Conservation (phyloP, 2,888 invertebrate species). For the Homarus gammarus region DNA sequence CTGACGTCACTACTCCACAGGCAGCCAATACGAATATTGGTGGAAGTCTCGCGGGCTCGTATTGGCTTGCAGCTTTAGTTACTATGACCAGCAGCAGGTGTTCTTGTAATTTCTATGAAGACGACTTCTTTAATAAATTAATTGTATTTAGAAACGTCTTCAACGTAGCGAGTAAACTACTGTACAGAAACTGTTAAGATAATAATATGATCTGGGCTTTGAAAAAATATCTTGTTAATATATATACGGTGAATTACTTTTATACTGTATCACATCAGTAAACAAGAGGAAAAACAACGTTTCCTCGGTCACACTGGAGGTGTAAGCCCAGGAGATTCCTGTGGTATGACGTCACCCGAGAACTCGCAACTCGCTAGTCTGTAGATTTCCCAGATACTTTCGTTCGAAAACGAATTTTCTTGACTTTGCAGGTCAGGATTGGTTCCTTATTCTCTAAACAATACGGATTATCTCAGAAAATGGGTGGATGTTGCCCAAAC, state of each 20-base stretch:
- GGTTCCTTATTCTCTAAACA: not conserved
- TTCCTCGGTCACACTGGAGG: not conserved
- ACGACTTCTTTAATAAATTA: not conserved
- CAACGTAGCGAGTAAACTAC: too few species aligned
- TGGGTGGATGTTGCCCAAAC: not conserved
- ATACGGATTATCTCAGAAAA: not conserved
- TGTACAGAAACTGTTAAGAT: too few species aligned
- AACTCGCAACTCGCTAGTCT: not conserved
- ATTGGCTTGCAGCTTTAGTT: not conserved
- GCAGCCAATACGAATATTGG: slow-evolving; percentile 10
- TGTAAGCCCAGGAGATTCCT: slow-evolving; percentile 16
- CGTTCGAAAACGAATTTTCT: not conserved
- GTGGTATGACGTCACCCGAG: slow-evolving; percentile 31
- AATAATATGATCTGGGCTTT: too few species aligned
- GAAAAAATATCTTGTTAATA: too few species aligned
- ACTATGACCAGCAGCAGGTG: not conserved
- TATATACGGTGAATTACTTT: too few species aligned
- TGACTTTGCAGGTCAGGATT: not conserved
- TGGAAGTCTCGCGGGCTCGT: not conserved
- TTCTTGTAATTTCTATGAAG: not conserved
- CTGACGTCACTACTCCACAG: slow-evolving; percentile 8
- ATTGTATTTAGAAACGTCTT: too few species aligned
- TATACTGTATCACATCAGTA: not conserved
- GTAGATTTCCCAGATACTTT: not conserved
- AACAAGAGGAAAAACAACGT: not conserved